Percentiles rank a stretch among this genome's conserved stretches.
Conservation (phyloP, 2,888 invertebrate genomes). For the Athalia rosae region DNA sequence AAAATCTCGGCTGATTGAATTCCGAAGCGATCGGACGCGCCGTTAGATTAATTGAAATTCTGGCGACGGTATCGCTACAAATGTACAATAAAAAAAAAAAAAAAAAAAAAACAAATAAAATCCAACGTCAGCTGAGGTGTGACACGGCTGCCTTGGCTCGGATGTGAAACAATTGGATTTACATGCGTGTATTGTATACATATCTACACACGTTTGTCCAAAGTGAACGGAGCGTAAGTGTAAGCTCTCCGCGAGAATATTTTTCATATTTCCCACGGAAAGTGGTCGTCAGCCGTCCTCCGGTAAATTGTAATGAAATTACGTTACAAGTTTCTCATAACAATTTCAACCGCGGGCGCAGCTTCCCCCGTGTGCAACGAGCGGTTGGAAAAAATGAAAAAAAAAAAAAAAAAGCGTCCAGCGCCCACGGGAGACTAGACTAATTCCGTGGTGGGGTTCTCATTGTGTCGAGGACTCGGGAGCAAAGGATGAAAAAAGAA, state of each 20-base stretch:
- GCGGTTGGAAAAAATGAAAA: too few relatives aligned
- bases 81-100: too few relatives aligned
- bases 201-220: neutral
- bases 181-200: too few relatives aligned
- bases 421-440: neutral
- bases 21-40: too few relatives aligned
- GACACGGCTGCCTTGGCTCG: too few relatives aligned
- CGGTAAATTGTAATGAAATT: neutral
- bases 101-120: too few relatives aligned
- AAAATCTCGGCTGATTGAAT: too few relatives aligned
- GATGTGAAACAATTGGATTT: too few relatives aligned
- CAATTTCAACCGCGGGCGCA: neutral
- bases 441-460: neutral
- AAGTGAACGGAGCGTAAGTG: neutral
- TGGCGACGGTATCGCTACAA: too few relatives aligned
- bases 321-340: too few relatives aligned
- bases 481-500: neutral
- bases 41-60: too few relatives aligned
- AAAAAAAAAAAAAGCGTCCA: neutral
- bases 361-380: constrained; percentile 9
- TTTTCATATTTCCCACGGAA: neutral
- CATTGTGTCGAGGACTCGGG: neutral
- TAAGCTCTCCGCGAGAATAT: neutral
- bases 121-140: too few relatives aligned
- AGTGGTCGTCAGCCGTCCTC: neutral